Evolutionary conservation across 1,140 invertebrate species (phyloP).

Genomic region (Orius insidiosus): DNA sequence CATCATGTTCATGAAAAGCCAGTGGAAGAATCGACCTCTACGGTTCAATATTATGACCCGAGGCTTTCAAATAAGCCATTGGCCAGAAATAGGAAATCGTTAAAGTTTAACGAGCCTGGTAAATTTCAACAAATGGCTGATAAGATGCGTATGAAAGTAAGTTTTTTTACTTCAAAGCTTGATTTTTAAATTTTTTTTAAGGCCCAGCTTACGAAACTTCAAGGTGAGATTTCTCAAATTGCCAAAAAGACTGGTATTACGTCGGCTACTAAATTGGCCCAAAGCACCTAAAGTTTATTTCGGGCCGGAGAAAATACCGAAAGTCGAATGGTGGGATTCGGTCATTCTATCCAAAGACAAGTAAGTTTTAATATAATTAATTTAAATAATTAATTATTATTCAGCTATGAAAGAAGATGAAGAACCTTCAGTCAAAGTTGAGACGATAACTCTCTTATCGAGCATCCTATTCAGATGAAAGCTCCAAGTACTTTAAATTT

Average conservation of each 20-base stretch:
- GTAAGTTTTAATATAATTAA: slow-evolving; percentile 26
- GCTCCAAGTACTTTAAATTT: slow-evolving; percentile 87
- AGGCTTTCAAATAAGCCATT: slow-evolving; percentile 53
- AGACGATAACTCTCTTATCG: slow-evolving; percentile 82
- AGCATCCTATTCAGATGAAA: slow-evolving; percentile 91
- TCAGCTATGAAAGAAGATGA: slow-evolving; percentile 28
- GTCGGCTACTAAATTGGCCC: slow-evolving; percentile 86
- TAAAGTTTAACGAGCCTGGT: slow-evolving; percentile 88
- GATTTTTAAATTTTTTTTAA: too few species aligned
- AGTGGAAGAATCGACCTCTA: slow-evolving; percentile 24
- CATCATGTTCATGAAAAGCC: slow-evolving; percentile 46
- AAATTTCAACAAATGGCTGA: slow-evolving; percentile 83
- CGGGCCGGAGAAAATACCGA: slow-evolving; percentile 67
- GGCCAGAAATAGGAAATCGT: slow-evolving; percentile 43
- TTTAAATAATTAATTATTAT: slow-evolving; percentile 9
- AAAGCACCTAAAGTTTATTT: slow-evolving; percentile 70
- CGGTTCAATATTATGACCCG: slow-evolving; percentile 57
- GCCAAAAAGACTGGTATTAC: slow-evolving; percentile 98
- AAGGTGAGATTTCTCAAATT: slow-evolving; percentile 92
- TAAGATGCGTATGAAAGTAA: slow-evolving; percentile 72
- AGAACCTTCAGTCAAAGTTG: slow-evolving; percentile 31
- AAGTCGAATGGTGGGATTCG: slow-evolving; percentile 98
- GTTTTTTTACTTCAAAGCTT: too few species aligned
- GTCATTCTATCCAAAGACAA: slow-evolving; percentile 52
- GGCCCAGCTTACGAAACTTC: slow-evolving; percentile 81